These are phyloP conservation scores for Drosophila neocordata DNA, from an alignment of 1,140 invertebrate species.

Conservation along the genomic window DNA sequence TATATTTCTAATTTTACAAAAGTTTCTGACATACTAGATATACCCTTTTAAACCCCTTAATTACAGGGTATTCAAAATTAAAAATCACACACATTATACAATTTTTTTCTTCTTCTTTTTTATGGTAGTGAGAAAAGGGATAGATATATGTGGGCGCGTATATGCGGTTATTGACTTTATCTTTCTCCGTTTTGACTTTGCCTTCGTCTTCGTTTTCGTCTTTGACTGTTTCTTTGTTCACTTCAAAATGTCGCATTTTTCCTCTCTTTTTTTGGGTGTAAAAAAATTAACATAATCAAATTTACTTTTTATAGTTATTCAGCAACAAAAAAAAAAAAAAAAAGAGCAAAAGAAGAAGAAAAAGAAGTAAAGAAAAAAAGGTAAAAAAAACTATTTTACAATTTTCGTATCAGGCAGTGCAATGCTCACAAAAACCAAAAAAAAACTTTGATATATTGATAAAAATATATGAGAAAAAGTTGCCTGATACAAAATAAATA, in stretches of 20 bases:
- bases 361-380: conserved; percentile 7
- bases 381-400: conserved; percentile 47
- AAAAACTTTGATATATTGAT: conserved; percentile 28
- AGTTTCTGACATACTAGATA: no score
- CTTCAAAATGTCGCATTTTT: conserved; percentile 11
- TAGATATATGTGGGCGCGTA: conserved; percentile 39
- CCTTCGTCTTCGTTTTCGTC: conserved; percentile 26
- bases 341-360: not conserved
- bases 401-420: conserved; percentile 48
- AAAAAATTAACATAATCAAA: conserved; percentile 64
- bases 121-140: conserved; percentile 12
- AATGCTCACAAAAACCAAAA: conserved; percentile 17
- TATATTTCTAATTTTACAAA: no score
- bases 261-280: conserved; percentile 1
- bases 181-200: conserved; percentile 38
- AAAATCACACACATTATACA: conserved; percentile 44
- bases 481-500: not conserved
- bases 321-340: conserved; percentile 14
- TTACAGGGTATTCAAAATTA: conserved; percentile 5
- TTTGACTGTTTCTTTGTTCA: conserved; percentile 32
- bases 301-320: conserved; percentile 40
- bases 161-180: conserved; percentile 65
- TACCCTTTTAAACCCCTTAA: not conserved
- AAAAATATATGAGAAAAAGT: conserved; percentile 3
- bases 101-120: not conserved